Base-by-base conservation (phyloP, 1,140 invertebrate genomes). In the Heliothis subflexa region DNA sequence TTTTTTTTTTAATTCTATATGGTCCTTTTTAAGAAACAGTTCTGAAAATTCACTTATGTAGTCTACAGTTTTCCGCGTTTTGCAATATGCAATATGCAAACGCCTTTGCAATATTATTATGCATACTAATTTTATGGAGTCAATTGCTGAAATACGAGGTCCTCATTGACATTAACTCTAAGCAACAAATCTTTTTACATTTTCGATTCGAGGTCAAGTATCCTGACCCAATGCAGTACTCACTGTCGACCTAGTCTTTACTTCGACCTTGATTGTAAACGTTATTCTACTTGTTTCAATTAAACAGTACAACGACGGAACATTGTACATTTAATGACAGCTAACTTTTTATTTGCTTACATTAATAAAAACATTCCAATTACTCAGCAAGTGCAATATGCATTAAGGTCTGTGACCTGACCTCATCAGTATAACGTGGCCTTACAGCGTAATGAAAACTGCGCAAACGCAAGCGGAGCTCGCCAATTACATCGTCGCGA, bases 401-500 rank as follows among this genome's bases (percentile, higher is more conserved):
- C 50, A 77, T 77, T 77, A 78, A 74, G 77, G 77, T 79, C 52
- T 72, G 77, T 66, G 82, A 79, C 79, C 74, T 81, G 77, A 83
- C 72, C 79, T 81, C 66, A 83, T 79, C 66, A 12, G 55, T 40
- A 45, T 71, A 71, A 71, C 66, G 62, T 79, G 79, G 74, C 82
- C 77, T 79, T 78, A 71, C 45, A 78, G 68, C 66, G 66, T 59
- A 79, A 78, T 79, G 77, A 83, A 81, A 78, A 82, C 72, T 80
- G 78, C 52, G 61, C 62, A 50, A 71, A 33, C 54, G 66, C 76
- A 71, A 70, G 1, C 50, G 16, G 52, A 78, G 18, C 18, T 45
- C 47, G 62, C 74, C 74, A 77, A 77, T 77, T 68, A 77, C n/a
- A 40, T 4, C 21, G 33, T n/a, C 12, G 62, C 18, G n/a, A 55